Conservation (phyloP, 2,113 vertebrate species). For the Quiscalus mexicanus region DNA sequence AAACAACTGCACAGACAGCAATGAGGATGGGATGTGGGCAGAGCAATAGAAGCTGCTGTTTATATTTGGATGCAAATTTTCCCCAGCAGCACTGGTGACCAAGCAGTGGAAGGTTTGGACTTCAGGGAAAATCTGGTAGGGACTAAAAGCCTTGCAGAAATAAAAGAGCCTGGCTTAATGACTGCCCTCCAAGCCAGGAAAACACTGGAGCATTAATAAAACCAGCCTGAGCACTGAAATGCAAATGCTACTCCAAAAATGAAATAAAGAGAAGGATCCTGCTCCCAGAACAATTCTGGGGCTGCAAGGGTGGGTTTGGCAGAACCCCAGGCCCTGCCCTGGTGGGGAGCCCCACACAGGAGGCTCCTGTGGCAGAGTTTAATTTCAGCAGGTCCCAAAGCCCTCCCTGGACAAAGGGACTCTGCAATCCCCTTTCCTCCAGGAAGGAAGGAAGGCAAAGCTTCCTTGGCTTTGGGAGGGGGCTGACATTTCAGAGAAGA, state of each 20-base stretch:
- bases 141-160: background rate
- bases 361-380: background rate
- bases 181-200: background rate
- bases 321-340: background rate
- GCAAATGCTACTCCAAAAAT: background rate
- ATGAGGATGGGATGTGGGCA: background rate
- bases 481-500: background rate
- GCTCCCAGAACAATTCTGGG: background rate
- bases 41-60: background rate
- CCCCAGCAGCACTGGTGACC: background rate
- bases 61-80: background rate
- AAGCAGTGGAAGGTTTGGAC: background rate
- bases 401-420: background rate
- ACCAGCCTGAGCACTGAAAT: constrained; percentile 1
- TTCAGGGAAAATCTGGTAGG: background rate
- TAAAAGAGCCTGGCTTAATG: background rate
- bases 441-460: constrained; percentile 18
- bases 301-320: background rate
- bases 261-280: background rate
- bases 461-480: no score
- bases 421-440: background rate
- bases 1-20: background rate
- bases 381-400: background rate
- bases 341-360: background rate
- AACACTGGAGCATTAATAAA: background rate